Evolutionary conservation across 2,797 vertebrate species (phyloP).

Genomic region (Botia almorhae): DNA sequence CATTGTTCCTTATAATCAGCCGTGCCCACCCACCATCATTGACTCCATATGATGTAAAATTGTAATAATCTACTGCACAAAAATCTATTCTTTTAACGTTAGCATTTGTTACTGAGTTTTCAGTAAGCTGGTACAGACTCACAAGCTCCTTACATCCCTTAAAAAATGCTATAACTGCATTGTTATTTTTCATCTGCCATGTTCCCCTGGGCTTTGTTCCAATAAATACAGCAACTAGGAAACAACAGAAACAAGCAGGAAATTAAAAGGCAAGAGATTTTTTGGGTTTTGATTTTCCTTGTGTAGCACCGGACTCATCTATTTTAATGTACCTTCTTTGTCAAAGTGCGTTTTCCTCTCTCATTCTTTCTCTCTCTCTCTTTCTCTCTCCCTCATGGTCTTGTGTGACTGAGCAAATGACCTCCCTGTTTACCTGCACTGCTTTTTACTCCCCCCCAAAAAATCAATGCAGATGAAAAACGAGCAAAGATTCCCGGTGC

Average conservation of each 20-base stretch:
- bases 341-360: background rate
- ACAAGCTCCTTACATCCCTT: conserved; percentile 6
- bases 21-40: background rate
- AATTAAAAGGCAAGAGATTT: conserved; percentile 13
- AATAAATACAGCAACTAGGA: conserved; percentile 19
- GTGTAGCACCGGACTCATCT: conserved; percentile 4
- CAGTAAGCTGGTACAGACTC: conserved; percentile 19
- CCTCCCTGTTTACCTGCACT: conserved; percentile 36
- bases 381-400: background rate
- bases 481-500: conserved; percentile 35
- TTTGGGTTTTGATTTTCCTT: background rate
- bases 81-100: background rate
- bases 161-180: conserved; percentile 26
- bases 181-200: conserved; percentile 19
- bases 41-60: conserved; percentile 9
- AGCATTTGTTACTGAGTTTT: conserved; percentile 37
- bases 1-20: conserved; percentile 25
- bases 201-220: conserved; percentile 28
- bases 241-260: conserved; percentile 26
- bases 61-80: background rate
- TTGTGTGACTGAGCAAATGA: conserved; percentile 45
- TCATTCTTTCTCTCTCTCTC: no score
- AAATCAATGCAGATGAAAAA: conserved; percentile 57
- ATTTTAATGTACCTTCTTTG: conserved; percentile 18
- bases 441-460: conserved; percentile 28